Base-by-base conservation (phyloP, 1,140 invertebrate genomes). In the Artemia franciscana region DNA sequence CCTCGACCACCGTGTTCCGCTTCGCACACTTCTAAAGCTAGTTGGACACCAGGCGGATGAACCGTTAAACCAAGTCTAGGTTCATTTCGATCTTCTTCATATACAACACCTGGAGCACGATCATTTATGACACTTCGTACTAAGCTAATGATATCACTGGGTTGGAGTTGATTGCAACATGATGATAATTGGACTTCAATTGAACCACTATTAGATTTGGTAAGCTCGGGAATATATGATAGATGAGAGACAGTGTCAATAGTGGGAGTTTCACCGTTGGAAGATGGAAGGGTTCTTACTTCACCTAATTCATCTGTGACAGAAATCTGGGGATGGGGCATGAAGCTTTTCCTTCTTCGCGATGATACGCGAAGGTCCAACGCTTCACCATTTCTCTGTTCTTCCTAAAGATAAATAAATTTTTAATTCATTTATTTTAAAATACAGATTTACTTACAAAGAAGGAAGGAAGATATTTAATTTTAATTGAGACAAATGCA, bases 241-340 rank as follows among this genome's bases (percentile, higher is more conserved):
- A 60, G 60, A 60, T 57, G 57, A 26, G 39, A 58, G 62, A 26
- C 21, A 12, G 65, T 62, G 15, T 60, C 61, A 30, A 63, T 62
- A n/a, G 57, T 64, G 58, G 26, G 26, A 26, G 58, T 65, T 21
- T 26, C 59, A 12, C 56, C 63, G 56, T 67, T 51, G 65, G 67
- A 61, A 57, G 69, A 65, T 61, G 86, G 79, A 30, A 88, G 70
- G 0, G 84, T 85, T 1, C 86, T 80, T 71, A 87, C 85, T 23
- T 83, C 85, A n/a, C 86, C 86, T 28, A 85, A 75, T 63, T 88
- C 87, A 71, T 93, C 90, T 0, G 89, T 92, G 4, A 92, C 79
- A 67, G 86, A 90, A 65, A 93, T 93, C 73, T 91, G 88, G 0
- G 90, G 88, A 69, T 73, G 73, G 26, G 66, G 69, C 25, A 66